phyloP scores from a whole-genome alignment of 2,888 invertebrate species.

The Cephus pygmeus region DNA sequence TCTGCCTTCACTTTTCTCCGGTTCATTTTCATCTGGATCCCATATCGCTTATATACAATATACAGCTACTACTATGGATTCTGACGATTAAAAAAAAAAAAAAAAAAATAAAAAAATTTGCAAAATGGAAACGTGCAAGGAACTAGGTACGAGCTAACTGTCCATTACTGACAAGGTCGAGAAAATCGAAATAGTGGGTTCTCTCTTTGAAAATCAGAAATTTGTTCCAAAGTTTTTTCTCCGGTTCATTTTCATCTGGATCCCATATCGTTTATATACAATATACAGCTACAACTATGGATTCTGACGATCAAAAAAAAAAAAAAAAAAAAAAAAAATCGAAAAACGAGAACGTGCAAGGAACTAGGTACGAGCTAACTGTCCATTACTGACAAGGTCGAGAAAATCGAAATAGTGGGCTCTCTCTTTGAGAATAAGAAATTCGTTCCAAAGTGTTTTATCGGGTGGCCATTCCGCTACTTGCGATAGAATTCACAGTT shows the following conservation, averaged over 20 bases:
- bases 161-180: neutral
- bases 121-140: neutral
- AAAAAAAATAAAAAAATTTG: no score
- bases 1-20: neutral
- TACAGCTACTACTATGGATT: no score
- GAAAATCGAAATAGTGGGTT: constrained; percentile 1
- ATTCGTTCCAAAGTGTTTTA: constrained; percentile 5
- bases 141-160: neutral
- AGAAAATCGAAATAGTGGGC: constrained; percentile 1
- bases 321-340: no score
- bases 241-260: no score
- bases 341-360: neutral
- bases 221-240: neutral
- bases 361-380: neutral
- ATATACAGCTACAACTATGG: no score
- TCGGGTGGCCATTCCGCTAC: neutral
- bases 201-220: neutral
- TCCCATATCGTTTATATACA: no score
- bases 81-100: no score
- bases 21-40: neutral
- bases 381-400: neutral
- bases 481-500: constrained; percentile 5
- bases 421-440: neutral
- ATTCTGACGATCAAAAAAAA: no score
- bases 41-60: neutral